Conservation (phyloP, 2,888 invertebrate species). For the Nudaria mundana region DNA sequence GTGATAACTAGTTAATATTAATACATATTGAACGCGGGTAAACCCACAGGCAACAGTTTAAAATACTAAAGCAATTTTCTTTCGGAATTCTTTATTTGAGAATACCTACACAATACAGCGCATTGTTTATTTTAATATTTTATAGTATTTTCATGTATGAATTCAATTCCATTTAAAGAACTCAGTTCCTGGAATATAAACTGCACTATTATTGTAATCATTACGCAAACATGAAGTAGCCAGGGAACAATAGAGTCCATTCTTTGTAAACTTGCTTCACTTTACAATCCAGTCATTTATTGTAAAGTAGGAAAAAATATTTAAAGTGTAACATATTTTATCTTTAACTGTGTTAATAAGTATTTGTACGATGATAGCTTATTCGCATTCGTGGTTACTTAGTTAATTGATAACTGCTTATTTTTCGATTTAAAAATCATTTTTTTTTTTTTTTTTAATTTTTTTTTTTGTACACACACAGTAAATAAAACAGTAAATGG, state of each 20-base stretch:
- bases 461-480: too few species aligned
- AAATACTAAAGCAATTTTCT: too few species aligned
- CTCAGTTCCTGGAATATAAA: conserved; percentile 6
- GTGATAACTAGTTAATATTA: too few species aligned
- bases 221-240: conserved; percentile 3
- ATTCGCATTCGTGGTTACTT: too few species aligned
- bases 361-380: neutral
- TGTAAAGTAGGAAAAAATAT: neutral
- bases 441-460: too few species aligned
- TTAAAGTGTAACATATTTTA: neutral
- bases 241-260: conserved; percentile 2
- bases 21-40: too few species aligned
- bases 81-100: neutral
- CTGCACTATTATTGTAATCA: conserved; percentile 6
- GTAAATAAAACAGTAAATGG: too few species aligned
- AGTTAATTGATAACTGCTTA: too few species aligned
- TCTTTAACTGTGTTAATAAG: conserved; percentile 6
- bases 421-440: too few species aligned
- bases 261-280: neutral
- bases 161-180: conserved; percentile 5
- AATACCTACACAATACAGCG: neutral
- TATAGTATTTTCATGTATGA: conserved; percentile 7
- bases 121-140: conserved; percentile 1
- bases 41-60: too few species aligned
- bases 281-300: neutral